Percentiles rank a stretch among this genome's conserved stretches.
Conservation (phyloP, 2,888 invertebrate genomes). For the Apotomis betuletana region DNA sequence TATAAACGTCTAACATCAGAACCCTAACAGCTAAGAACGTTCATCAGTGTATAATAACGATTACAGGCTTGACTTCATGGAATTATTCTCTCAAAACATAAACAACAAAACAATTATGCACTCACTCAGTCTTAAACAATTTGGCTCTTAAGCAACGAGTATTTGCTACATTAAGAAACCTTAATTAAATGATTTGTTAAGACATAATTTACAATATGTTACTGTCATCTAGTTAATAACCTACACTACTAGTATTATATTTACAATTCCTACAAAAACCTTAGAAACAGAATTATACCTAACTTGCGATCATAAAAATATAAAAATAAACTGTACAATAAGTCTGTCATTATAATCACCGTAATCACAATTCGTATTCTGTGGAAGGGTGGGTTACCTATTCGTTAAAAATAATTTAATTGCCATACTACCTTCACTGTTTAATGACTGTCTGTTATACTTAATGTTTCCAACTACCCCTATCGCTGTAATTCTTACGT, state of each 20-base stretch:
- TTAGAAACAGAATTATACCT: conserved; percentile 56
- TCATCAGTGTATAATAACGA: conserved; percentile 20
- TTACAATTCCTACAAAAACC: conserved; percentile 43
- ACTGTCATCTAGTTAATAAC: conserved; percentile 26
- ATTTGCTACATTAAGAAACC: conserved; percentile 62
- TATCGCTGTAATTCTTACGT: conserved; percentile 78
- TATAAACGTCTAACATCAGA: conserved; percentile 1
- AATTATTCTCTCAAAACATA: conserved; percentile 37
- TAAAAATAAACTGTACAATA: conserved; percentile 58
- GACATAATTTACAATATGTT: conserved; percentile 39
- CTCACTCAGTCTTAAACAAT: conserved; percentile 80
- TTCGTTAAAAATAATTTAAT: conserved; percentile 60
- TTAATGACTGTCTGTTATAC: conserved; percentile 47
- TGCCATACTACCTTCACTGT: conserved; percentile 31
- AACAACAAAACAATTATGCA: conserved; percentile 55
- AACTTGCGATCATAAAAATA: conserved; percentile 57
- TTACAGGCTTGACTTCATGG: conserved; percentile 27
- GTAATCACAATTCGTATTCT: conserved; percentile 69
- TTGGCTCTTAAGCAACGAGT: conserved; percentile 78
- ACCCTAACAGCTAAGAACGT: conserved; percentile 22
- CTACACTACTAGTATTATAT: conserved; percentile 37
- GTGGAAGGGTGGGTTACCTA: conserved; percentile 64
- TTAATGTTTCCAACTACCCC: conserved; percentile 82
- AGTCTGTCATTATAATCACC: conserved; percentile 72
- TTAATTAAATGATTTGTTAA: conserved; percentile 43